Percentiles rank a stretch among this genome's conserved stretches.
Conservation (phyloP, 1,140 invertebrate genomes). For the Meloidogyne exigua region DNA sequence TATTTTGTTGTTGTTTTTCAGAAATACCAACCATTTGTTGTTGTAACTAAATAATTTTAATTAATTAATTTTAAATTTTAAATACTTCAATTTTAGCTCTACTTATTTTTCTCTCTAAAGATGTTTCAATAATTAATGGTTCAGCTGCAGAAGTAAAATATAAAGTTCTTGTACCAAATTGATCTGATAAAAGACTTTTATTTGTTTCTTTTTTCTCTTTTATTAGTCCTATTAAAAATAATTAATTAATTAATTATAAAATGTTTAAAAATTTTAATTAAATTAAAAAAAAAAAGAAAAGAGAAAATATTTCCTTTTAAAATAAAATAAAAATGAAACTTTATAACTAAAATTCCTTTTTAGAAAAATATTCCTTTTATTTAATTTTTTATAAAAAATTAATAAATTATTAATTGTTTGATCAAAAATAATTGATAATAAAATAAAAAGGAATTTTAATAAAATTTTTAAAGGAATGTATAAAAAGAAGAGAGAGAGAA, state of each 20-base stretch:
- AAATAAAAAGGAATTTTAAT: no score
- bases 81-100: slow-evolving; percentile 11
- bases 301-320: no score
- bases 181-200: neutral
- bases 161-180: slow-evolving; percentile 5
- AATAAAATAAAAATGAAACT: no score
- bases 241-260: neutral
- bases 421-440: no score
- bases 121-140: slow-evolving; percentile 19
- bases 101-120: neutral
- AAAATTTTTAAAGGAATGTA: no score
- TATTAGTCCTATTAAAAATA: neutral
- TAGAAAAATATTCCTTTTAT: no score
- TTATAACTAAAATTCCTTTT: no score
- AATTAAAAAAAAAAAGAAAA: no score
- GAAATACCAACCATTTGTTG: slow-evolving; percentile 13
- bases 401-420: no score
- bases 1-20: slow-evolving; percentile 11
- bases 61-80: neutral
- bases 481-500: no score
- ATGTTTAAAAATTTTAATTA: neutral
- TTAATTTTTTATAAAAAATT: no score
- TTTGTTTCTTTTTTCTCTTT: neutral
- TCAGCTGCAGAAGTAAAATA: slow-evolving; percentile 24
- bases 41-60: neutral